These are phyloP conservation scores for Micoletzkya japonica DNA, from an alignment of 2,888 invertebrate species.

Conservation along the genomic window DNA sequence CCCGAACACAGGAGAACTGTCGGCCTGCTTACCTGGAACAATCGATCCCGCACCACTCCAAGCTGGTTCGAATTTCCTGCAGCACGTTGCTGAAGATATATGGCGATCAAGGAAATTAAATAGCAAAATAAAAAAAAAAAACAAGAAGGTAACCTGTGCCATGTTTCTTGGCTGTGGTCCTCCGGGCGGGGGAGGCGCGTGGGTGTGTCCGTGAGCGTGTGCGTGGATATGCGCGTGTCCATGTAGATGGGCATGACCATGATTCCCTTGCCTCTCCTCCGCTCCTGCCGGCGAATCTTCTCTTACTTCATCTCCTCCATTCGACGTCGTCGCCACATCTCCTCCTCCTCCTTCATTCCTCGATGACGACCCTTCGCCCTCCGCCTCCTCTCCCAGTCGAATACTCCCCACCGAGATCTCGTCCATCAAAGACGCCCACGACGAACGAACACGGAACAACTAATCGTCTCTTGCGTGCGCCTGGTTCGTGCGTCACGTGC, in stretches of 20 bases:
- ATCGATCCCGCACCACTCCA: constrained; percentile 50
- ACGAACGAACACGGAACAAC: too few species aligned
- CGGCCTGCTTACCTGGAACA: constrained; percentile 44
- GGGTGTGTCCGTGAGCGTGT: neutral
- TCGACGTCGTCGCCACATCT: neutral
- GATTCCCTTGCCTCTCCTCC: too few species aligned
- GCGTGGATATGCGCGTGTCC: neutral
- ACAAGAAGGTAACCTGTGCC: neutral
- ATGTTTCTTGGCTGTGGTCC: neutral
- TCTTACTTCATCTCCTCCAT: neutral
- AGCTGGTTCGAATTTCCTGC: constrained; percentile 26
- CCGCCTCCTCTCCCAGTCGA: neutral
- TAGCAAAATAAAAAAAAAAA: neutral
- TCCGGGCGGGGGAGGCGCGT: neutral
- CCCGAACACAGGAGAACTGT: too few species aligned
- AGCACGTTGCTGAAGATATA: neutral
- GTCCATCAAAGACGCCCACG: too few species aligned
- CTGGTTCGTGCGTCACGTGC: constrained; percentile 15
- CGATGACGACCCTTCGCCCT: neutral
- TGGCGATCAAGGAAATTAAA: neutral
- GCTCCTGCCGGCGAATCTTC: neutral
- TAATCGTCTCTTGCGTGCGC: constrained; percentile 3
- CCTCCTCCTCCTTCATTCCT: neutral
- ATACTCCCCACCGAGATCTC: neutral
- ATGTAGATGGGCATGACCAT: neutral